Evolutionary conservation across 2,888 invertebrate species (phyloP).

Genomic region (Netelia virgata): DNA sequence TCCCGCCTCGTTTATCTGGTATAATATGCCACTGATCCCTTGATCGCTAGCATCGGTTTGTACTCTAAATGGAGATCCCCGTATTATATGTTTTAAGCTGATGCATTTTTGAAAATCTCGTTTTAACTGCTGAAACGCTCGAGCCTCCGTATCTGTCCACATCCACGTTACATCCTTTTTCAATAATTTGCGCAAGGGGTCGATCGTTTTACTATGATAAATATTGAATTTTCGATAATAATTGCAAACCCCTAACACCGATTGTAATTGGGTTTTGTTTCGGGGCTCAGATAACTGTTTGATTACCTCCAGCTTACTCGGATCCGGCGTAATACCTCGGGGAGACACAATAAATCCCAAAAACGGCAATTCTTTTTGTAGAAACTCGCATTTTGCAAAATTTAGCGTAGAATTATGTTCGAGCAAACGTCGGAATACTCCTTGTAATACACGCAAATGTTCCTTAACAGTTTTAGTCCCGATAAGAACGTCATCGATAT

Average conservation of each 20-base stretch:
- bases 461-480: not conserved
- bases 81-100: constrained; percentile 49
- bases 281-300: constrained; percentile 69
- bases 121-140: constrained; percentile 4
- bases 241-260: constrained; percentile 38
- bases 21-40: constrained; percentile 68
- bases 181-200: constrained; percentile 50
- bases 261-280: constrained; percentile 72
- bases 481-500: constrained; percentile 12
- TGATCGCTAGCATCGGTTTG: constrained; percentile 65
- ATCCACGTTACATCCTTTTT: constrained; percentile 29
- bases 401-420: constrained; percentile 14
- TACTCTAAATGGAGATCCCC: constrained; percentile 49
- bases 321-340: not conserved
- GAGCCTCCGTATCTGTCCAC: not conserved
- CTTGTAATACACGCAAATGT: not conserved
- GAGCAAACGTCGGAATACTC: not conserved
- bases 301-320: not conserved
- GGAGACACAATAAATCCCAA: not conserved
- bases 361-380: not conserved
- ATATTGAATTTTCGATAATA: constrained; percentile 48
- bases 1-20: constrained; percentile 40
- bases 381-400: not conserved
- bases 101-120: constrained; percentile 52
- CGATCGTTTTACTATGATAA: constrained; percentile 4